Percentiles rank a stretch among this genome's conserved stretches.
Conservation (phyloP, 2,888 invertebrate species). For the Apomyelois bistriatella region DNA sequence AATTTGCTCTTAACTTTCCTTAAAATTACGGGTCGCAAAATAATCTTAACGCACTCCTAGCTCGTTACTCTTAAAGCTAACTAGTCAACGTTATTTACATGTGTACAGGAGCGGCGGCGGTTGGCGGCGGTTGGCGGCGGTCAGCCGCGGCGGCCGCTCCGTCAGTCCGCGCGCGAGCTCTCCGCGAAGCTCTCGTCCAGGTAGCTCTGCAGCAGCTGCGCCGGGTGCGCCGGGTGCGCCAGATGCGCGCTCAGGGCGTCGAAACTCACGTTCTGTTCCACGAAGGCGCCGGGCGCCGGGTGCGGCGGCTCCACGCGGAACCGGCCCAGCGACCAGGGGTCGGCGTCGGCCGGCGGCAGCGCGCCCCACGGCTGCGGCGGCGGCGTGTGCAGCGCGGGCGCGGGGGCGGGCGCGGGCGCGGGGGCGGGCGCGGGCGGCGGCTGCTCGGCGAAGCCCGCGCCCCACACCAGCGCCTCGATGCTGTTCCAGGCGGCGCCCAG, state of each 20-base stretch:
- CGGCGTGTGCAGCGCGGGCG: conserved; percentile 32
- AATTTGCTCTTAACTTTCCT: conserved; percentile 52
- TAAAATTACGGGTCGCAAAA: conserved; percentile 70
- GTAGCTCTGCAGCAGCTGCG: conserved; percentile 45
- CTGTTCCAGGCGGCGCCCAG: conserved; percentile 17
- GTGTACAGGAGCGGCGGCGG: conserved; percentile 1
- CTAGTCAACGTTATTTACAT: conserved; percentile 76
- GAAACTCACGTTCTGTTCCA: conserved; percentile 62
- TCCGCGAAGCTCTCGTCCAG: conserved; percentile 63
- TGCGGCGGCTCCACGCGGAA: conserved; percentile 64
- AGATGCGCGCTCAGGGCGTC: conserved; percentile 57
- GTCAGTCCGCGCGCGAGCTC: conserved; percentile 57
- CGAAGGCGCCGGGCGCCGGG: conserved; percentile 56
- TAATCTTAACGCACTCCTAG: conserved; percentile 70
- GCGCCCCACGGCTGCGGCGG: conserved; percentile 52
- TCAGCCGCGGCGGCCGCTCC: too few relatives aligned
- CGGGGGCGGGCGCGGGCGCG: conserved; percentile 36
- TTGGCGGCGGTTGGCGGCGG: too few relatives aligned
- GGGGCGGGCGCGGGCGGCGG: conserved; percentile 36
- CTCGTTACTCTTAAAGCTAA: conserved; percentile 64
- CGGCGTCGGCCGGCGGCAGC: conserved; percentile 52
- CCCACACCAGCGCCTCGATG: conserved; percentile 14
- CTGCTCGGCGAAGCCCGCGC: conserved; percentile 37
- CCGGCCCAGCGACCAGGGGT: conserved; percentile 66
- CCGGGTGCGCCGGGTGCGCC: conserved; percentile 30